Conservation (phyloP, 1,140 invertebrate species). For the Melanaphis sacchari region DNA sequence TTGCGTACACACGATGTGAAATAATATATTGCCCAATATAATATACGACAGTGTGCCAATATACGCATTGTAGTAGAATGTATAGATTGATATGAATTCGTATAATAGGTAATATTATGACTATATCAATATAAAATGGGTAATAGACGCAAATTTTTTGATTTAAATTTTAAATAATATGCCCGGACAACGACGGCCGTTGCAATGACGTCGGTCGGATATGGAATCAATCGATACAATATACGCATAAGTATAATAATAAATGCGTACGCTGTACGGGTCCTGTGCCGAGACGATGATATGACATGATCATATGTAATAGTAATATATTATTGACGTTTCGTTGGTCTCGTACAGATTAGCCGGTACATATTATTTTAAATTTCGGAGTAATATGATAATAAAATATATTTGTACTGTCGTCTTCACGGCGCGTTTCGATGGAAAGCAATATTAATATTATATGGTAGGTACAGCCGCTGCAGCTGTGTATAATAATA, state of each 20-base stretch:
- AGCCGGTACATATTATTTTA: neutral
- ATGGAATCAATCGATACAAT: neutral
- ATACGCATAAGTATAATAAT: conserved; percentile 3
- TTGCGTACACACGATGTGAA: neutral
- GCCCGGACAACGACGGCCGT: neutral
- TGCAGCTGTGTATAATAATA: neutral
- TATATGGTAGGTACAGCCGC: neutral
- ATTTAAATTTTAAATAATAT: neutral
- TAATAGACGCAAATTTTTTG: neutral
- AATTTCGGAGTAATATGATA: neutral
- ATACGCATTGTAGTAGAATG: neutral
- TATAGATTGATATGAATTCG: neutral
- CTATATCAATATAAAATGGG: neutral
- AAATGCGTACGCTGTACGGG: no score
- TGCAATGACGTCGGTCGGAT: neutral
- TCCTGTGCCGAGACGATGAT: neutral
- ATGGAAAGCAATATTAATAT: neutral
- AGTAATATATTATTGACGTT: neutral
- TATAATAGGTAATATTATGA: neutral
- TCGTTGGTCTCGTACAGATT: neutral
- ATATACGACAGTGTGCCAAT: neutral
- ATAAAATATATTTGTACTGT: neutral
- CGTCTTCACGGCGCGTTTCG: neutral
- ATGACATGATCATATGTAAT: neutral
- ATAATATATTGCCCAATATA: neutral